Conservation (phyloP, 2,888 invertebrate genomes). For the Schizaphis graminum region DNA sequence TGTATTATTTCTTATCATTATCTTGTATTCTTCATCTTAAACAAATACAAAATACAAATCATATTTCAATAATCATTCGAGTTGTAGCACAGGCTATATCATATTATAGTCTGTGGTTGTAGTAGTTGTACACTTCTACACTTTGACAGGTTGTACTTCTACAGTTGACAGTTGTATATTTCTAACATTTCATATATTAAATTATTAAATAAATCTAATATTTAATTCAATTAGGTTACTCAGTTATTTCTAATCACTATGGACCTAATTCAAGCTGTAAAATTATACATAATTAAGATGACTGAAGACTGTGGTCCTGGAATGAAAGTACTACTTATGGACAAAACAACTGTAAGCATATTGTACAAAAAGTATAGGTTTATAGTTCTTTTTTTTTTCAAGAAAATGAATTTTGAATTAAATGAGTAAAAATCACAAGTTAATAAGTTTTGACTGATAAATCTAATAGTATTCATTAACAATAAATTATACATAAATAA, state of each 20-base stretch:
- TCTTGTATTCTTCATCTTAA: neutral
- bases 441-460: neutral
- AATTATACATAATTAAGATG: constrained; percentile 96
- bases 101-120: no score
- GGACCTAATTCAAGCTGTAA: constrained; percentile 94
- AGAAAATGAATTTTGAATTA: neutral
- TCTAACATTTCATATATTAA: no score
- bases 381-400: neutral
- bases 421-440: neutral
- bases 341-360: constrained; percentile 90
- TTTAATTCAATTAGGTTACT: neutral
- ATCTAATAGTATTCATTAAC: neutral
- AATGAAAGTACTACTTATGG: constrained; percentile 98
- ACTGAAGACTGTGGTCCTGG: constrained; percentile 97
- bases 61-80: neutral
- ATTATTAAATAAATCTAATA: neutral
- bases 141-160: neutral
- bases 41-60: neutral
- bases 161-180: no score
- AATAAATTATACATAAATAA: neutral
- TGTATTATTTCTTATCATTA: neutral
- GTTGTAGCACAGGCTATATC: no score
- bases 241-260: constrained; percentile 72
- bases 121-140: neutral
- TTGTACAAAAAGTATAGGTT: constrained; percentile 13